phyloP scores from a whole-genome alignment of 2,888 invertebrate genomes.

The Beris chalybata region DNA sequence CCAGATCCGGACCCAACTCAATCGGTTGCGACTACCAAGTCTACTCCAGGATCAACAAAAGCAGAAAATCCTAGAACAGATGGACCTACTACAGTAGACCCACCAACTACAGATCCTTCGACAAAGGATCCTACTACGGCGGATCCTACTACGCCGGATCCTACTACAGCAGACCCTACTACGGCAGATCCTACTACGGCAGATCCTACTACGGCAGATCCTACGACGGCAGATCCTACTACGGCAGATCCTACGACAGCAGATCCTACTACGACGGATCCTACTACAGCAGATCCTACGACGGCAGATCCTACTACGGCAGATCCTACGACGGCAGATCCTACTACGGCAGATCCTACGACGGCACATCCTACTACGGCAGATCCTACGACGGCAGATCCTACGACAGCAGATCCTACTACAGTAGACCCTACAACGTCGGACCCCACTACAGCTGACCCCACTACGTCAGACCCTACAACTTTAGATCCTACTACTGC shows the following conservation, averaged over 20 bases:
- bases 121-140: background rate
- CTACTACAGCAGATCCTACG: background rate
- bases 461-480: background rate
- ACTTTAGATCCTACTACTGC: background rate
- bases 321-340: background rate
- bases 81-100: background rate
- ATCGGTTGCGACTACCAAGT: background rate
- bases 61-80: background rate
- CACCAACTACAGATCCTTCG: background rate
- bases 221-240: background rate
- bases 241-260: background rate
- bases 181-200: background rate
- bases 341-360: background rate
- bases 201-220: background rate
- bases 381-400: background rate
- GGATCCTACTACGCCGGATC: background rate
- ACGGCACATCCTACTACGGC: background rate
- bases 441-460: background rate
- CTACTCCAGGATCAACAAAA: background rate
- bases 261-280: background rate
- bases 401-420: background rate
- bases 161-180: background rate
- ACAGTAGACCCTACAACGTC: background rate
- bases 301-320: background rate
- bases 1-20: conserved; percentile 1